Evolutionary conservation across 2,888 invertebrate species (phyloP), one percentile per base, ranked within the genome.

Genomic region (Endotricha flammealis): DNA sequence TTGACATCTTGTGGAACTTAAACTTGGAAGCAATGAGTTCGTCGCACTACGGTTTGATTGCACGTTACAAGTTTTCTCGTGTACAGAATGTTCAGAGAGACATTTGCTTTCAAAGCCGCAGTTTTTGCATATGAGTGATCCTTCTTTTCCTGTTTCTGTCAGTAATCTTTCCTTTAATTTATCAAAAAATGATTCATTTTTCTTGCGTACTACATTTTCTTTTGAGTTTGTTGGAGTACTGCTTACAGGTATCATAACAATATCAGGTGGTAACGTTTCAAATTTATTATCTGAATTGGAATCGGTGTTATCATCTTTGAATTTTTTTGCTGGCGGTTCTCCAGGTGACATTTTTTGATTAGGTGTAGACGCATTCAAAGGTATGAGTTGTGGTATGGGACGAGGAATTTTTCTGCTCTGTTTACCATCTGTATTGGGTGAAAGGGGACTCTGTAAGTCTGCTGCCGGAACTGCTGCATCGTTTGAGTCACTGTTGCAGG

Each of bases 31-130:
- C 20, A 86, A 59, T 4, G 87, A 67, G 46, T 72, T 83, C 29
- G 74, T 44, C 33, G 65, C 54, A 25, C 64, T 54, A 40, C 76
- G 67, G 64, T 85, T 89, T 24, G 86, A 58, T 22, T 86, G 73
- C 41, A 78, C 68, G 42, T 88, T 88, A 58, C 92, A 93, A 37
- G 81, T 87, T 66, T 93, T 93, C 60, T 92, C 91, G 66, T 95
- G 95, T 40, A 93, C 91, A 9, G 93, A 91, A 55, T 93, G 91
- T 76, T 95, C 95, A 1, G 95, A 93, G 36, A 95, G 78, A 64
- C 93, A 93, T 75, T 94, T 94, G 57, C 93, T 93, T 70, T 92
- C 90, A 62, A 93, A 91, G 3, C 93, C 92, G 63, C 94, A 94
- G 53, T 81, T 87, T 57, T 88, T 89, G 60, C 94, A 94, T 31